Conservation (phyloP, 1,140 invertebrate species). For the Venturia canescens region DNA sequence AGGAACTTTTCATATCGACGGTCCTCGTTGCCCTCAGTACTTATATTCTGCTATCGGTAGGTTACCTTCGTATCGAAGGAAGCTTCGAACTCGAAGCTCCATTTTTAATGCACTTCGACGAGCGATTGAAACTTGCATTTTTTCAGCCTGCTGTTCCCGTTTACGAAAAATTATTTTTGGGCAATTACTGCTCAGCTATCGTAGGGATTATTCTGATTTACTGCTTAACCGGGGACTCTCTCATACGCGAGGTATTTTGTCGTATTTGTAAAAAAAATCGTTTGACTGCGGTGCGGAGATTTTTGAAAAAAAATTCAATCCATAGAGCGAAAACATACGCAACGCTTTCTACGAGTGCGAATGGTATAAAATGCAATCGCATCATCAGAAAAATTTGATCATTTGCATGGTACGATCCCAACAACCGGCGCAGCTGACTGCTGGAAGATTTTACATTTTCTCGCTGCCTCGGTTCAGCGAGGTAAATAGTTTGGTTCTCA, state of each 20-base stretch:
- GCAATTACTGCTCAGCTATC: neutral
- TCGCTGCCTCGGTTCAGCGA: constrained; percentile 56
- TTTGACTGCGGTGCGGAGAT: neutral
- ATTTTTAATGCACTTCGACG: neutral
- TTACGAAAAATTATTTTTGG: too few relatives aligned
- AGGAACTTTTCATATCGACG: constrained; percentile 44
- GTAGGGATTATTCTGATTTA: constrained; percentile 31
- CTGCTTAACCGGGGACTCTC: constrained; percentile 42
- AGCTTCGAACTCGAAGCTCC: too few relatives aligned
- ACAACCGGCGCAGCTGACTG: constrained; percentile 52
- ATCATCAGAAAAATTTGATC: constrained; percentile 52
- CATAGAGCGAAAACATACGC: constrained; percentile 50
- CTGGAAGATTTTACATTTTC: constrained; percentile 60
- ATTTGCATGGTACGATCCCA: constrained; percentile 56
- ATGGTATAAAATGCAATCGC: constrained; percentile 53
- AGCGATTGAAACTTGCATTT: neutral
- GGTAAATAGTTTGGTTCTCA: constrained; percentile 44
- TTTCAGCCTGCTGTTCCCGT: neutral
- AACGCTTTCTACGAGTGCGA: constrained; percentile 55
- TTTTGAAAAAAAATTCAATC: neutral
- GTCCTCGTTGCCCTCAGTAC: constrained; percentile 21
- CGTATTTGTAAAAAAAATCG: neutral
- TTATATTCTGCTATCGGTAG: constrained; percentile 43
- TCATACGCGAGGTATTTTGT: constrained; percentile 37
- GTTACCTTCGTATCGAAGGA: neutral